Conservation (phyloP, 1,140 invertebrate species). For the Zaprionus africanus region DNA sequence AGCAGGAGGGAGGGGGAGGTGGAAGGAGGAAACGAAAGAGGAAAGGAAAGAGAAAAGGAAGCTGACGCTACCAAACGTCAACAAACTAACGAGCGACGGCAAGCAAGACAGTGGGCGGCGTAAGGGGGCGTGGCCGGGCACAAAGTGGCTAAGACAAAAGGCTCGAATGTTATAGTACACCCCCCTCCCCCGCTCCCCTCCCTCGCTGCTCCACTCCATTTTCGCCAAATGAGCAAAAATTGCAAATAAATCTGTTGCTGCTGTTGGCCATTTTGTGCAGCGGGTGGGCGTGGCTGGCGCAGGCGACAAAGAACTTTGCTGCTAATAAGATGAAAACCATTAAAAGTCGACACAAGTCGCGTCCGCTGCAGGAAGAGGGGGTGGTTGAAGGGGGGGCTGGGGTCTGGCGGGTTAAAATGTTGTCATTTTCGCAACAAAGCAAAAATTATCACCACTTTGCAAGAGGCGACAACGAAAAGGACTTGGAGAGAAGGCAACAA, state of each 20-base stretch:
- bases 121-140: neutral
- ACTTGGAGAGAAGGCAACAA: conserved; percentile 22
- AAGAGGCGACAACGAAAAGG: conserved; percentile 67
- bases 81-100: conserved; percentile 46
- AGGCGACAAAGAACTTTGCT: conserved; percentile 81
- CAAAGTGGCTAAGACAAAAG: conserved; percentile 81
- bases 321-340: conserved; percentile 83
- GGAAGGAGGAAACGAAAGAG: neutral
- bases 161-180: conserved; percentile 37
- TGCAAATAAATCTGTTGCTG: conserved; percentile 83
- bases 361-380: conserved; percentile 55
- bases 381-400: neutral
- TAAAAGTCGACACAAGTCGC: conserved; percentile 78
- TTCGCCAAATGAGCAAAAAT: conserved; percentile 72
- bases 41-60: neutral
- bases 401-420: conserved; percentile 69
- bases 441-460: conserved; percentile 83
- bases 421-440: conserved; percentile 81
- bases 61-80: conserved; percentile 34
- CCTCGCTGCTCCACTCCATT: neutral
- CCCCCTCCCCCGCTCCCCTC: neutral
- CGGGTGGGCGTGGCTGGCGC: conserved; percentile 24
- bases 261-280: conserved; percentile 67
- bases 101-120: neutral
- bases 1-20: conserved; percentile 14